A percentile compares a stretch with the other conserved stretches of the same genome.
Evolutionary conservation across 2,888 invertebrate species (phyloP).

Genomic region (Sesamia inferens): DNA sequence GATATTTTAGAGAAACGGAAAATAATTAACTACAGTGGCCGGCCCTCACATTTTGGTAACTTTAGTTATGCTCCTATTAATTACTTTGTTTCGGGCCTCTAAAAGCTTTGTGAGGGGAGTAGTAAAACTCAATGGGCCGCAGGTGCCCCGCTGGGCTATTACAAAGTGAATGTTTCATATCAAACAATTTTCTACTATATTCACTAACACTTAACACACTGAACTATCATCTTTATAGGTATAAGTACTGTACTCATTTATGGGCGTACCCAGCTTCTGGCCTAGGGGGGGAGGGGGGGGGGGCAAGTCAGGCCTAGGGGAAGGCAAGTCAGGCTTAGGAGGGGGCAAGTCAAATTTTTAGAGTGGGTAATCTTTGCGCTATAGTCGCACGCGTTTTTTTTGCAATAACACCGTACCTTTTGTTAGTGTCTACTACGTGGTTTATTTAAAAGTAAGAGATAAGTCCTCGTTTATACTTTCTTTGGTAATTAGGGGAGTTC

Average conservation of each 20-base stretch:
- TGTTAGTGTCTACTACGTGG: too few species aligned
- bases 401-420: too few species aligned
- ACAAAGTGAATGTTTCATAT: constrained; percentile 42
- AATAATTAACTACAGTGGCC: constrained; percentile 19
- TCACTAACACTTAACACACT: constrained; percentile 11
- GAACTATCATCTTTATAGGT: not conserved
- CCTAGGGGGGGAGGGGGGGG: too few species aligned
- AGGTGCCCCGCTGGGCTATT: constrained; percentile 33
- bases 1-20: not conserved
- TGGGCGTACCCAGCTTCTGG: too few species aligned
- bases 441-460: too few species aligned
- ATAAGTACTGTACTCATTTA: not conserved
- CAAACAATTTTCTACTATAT: constrained; percentile 43
- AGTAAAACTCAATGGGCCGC: constrained; percentile 47
- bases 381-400: too few species aligned
- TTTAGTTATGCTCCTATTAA: constrained; percentile 46
- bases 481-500: too few species aligned
- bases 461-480: too few species aligned
- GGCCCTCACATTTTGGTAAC: constrained; percentile 14
- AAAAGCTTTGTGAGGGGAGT: constrained; percentile 41
- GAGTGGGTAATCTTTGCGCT: too few species aligned
- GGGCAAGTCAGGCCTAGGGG: too few species aligned
- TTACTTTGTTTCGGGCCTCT: constrained; percentile 53
- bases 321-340: too few species aligned
- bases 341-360: too few species aligned